A percentile compares a stretch with the other conserved stretches of the same genome.
Conservation (phyloP, 92 coral and sea anemone genomes). For the Meandrina meandrites region DNA sequence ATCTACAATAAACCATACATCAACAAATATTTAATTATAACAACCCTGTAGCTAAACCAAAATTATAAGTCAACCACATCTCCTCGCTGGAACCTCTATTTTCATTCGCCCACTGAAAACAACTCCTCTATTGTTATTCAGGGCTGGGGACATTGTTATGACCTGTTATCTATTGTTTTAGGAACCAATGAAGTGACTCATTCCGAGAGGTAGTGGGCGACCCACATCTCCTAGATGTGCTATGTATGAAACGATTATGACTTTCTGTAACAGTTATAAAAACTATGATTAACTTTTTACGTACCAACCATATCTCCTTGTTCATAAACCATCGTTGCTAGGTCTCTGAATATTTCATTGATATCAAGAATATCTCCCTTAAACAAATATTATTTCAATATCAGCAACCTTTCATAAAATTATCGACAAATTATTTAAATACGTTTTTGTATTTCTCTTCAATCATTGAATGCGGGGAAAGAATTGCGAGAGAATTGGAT, state of each 20-base stretch:
- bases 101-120: no score
- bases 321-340: conserved; percentile 96
- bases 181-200: no score
- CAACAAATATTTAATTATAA: background rate
- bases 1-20: conserved; percentile 59
- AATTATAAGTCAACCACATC: background rate
- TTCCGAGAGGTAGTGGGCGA: no score
- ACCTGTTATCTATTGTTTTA: no score
- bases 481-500: no score
- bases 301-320: conserved; percentile 95
- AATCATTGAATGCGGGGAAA: no score
- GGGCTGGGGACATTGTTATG: no score
- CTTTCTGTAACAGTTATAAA: background rate
- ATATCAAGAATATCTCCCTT: conserved; percentile 93
- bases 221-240: no score
- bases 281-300: background rate
- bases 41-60: background rate
- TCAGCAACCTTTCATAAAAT: background rate
- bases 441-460: no score
- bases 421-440: background rate
- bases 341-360: conserved; percentile 94
- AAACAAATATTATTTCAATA: background rate
- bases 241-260: background rate
- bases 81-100: no score
- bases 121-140: no score